Evolutionary conservation across 2,113 vertebrate species (phyloP), one percentile per base, ranked within the genome.

Genomic region (Lucifuga dentata): DNA sequence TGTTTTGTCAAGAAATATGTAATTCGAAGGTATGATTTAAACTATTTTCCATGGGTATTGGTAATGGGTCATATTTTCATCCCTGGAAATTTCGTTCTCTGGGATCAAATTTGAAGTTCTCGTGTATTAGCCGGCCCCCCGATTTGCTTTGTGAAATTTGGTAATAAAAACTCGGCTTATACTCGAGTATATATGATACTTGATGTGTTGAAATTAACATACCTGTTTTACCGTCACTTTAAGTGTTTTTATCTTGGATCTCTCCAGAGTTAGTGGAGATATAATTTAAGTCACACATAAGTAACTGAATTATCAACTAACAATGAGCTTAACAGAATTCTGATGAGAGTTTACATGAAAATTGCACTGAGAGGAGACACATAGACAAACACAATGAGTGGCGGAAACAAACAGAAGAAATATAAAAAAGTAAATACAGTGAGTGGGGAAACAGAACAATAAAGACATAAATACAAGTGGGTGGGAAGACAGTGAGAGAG

Each of bases 221-320:
- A 24, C 51, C 68, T 62, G 74, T 58, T 69, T 64, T 77, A 79
- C 67, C 61, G 23, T 32, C 45, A 7, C 26, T 20, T 63, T 53
- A 43, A 76, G 85, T 58, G 35, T 66, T 84, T 83, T 23, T 43
- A 20, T 45, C 20, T 33, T 72, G 56, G 19, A 44, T 65, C 29
- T 68, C 65, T 19, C 2, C 64, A 56, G 5, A 76, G 55, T 45
- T 46, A 38, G 11, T 1, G 8, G 39, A 61, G 48, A 55, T 78
- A 32, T 57, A 76, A 78, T 78, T 64, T 68, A 76, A 88, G n/a
- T n/a, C n/a, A n/a, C n/a, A n/a, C n/a, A 43, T n/a, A 46, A 56
- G 57, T 51, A 23, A 51, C 16, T 80, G 56, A 79, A 77, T 81
- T 69, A 86, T 85, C 76, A 61, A 84, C 77, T 45, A 70, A 56